Evolutionary conservation across 2,797 vertebrate genomes (phyloP).

Genomic region (Centropyge bicolor): DNA sequence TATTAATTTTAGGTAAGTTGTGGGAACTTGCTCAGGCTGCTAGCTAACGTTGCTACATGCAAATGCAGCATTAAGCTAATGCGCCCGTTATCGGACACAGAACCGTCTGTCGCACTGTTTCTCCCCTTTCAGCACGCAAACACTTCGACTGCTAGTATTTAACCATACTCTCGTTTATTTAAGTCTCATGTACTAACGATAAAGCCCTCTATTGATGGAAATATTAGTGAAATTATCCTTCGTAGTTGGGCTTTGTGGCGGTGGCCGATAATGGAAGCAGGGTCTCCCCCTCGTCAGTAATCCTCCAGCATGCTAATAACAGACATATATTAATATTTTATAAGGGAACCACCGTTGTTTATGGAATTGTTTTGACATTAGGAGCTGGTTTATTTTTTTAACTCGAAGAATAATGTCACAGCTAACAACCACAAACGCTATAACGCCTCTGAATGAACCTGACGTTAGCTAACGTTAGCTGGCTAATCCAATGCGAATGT

Average conservation of each 20-base stretch:
- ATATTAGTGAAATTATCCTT: rapidly evolving
- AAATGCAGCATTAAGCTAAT: background rate
- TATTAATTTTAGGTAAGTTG: background rate
- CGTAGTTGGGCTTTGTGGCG: background rate
- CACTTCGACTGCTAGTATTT: rapidly evolving
- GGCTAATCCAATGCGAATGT: conserved; percentile 13
- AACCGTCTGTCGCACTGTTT: conserved; percentile 10
- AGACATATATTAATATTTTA: background rate
- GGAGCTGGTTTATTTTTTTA: background rate
- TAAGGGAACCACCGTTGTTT: background rate
- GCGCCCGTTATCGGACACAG: conserved; percentile 56
- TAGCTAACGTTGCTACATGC: conserved; percentile 35
- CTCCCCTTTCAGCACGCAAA: background rate
- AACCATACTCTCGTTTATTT: rapidly evolving
- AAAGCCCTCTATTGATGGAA: rapidly evolving
- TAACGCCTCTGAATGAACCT: background rate
- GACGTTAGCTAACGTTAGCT: conserved; percentile 13
- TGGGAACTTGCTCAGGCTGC: conserved; percentile 19
- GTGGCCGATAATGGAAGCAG: conserved; percentile 66
- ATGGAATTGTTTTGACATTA: rapidly evolving
- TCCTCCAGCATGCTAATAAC: background rate
- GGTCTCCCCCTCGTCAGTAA: background rate
- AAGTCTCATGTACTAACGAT: rapidly evolving
- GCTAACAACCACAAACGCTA: background rate
- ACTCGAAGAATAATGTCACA: too few species aligned